These are phyloP conservation scores for Tipula vernalis DNA, from an alignment of 2,888 invertebrate species.

Conservation along the genomic window DNA sequence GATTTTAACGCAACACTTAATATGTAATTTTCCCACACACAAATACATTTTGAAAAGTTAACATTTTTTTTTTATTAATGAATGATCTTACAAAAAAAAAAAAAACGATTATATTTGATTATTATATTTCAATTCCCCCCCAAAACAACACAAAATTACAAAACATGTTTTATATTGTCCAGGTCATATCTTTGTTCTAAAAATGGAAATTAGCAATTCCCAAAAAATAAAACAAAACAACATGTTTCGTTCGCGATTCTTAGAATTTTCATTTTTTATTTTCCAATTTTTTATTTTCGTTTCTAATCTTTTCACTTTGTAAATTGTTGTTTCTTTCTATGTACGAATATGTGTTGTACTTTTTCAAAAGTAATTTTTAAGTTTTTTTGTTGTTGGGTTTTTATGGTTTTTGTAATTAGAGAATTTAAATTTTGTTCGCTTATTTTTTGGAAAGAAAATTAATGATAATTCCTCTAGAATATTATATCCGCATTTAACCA, in stretches of 20 bases:
- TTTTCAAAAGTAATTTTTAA: not conserved
- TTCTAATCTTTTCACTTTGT: not conserved
- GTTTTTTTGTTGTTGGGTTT: not conserved
- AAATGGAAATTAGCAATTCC: not conserved
- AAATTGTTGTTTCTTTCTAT: not conserved
- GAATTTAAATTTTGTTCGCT: not conserved
- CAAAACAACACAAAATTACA: not conserved
- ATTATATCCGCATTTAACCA: not conserved
- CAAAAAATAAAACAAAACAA: not conserved
- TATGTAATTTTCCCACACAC: no score
- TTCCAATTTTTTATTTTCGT: not conserved
- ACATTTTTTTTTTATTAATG: no score
- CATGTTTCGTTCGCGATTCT: not conserved
- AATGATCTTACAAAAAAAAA: no score
- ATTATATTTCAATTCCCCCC: not conserved
- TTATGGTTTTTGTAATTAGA: not conserved
- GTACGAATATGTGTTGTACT: not conserved
- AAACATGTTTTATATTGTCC: not conserved
- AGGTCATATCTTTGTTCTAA: not conserved
- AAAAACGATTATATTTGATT: no score
- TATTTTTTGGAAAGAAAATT: not conserved
- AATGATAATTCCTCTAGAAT: not conserved
- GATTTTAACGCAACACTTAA: no score
- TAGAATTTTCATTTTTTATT: not conserved
- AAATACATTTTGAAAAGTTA: no score